These are phyloP conservation scores for Ciona savignyi DNA, from an alignment of 23 tunicate species.

Conservation along the genomic window DNA sequence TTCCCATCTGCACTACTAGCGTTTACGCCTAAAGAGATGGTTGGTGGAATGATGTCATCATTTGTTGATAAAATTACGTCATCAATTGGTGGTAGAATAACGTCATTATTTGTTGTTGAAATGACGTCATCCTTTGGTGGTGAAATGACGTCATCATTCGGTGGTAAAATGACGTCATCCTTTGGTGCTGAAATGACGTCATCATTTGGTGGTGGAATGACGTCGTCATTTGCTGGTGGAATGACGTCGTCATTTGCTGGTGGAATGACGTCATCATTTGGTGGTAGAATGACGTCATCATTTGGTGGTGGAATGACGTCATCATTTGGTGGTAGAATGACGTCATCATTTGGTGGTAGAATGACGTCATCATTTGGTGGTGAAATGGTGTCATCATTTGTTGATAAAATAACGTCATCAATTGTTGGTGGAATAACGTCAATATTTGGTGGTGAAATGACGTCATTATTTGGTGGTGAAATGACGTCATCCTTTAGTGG, in stretches of 20 bases:
- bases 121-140: too few relatives aligned
- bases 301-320: too few relatives aligned
- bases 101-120: too few relatives aligned
- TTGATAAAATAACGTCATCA: not conserved
- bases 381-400: too few relatives aligned
- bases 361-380: too few relatives aligned
- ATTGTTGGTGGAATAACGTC: not conserved
- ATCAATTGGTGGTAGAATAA: too few relatives aligned
- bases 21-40: not conserved
- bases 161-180: too few relatives aligned
- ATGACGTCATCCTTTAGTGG: not conserved
- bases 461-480: not conserved
- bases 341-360: too few relatives aligned
- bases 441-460: not conserved
- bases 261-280: not conserved
- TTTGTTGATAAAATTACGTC: not conserved
- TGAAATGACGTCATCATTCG: too few relatives aligned
- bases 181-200: not conserved
- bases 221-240: not conserved
- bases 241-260: not conserved
- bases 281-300: too few relatives aligned
- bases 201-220: not conserved
- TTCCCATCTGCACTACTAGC: not conserved
- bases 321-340: too few relatives aligned
- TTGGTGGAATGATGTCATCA: not conserved